A percentile compares a stretch with the other conserved stretches of the same genome.
phyloP scores from a whole-genome alignment of 1,140 invertebrate genomes.

The Rhagoletis zephyria region DNA sequence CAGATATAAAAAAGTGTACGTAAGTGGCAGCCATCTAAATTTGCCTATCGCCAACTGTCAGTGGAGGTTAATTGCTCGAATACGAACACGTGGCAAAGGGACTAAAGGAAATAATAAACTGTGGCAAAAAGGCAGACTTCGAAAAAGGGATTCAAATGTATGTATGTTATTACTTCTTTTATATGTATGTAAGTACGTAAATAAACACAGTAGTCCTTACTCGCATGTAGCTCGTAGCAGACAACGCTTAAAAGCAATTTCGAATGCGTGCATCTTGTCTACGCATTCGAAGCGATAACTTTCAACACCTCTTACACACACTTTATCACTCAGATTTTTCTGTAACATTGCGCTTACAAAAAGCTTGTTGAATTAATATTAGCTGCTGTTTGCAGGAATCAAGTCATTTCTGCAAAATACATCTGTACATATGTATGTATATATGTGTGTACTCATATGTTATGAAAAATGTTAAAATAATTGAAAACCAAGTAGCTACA shows the following conservation, averaged over 20 bases:
- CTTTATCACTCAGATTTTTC: not conserved
- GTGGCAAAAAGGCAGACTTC: not conserved
- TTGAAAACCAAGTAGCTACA: slow-evolving; percentile 26
- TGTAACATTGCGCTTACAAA: not conserved
- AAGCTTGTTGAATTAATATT: not conserved
- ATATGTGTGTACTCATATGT: not conserved
- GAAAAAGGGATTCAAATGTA: not conserved
- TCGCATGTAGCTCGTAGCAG: not conserved
- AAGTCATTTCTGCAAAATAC: not conserved
- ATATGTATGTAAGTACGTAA: not conserved
- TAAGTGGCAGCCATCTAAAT: not conserved
- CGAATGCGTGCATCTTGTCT: slow-evolving; percentile 16
- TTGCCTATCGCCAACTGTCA: slow-evolving; percentile 42
- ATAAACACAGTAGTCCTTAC: no score
- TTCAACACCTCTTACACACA: slow-evolving; percentile 38
- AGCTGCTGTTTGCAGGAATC: slow-evolving; percentile 10
- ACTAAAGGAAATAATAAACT: not conserved
- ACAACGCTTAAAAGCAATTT: slow-evolving; percentile 42
- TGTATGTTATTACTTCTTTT: not conserved
- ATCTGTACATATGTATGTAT: no score
- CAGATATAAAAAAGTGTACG: not conserved
- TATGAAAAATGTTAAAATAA: slow-evolving; percentile 22
- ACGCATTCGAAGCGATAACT: slow-evolving; percentile 32
- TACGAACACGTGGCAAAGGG: not conserved
- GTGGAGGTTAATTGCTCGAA: slow-evolving; percentile 36